These are phyloP conservation scores for Monoplex corrugatus DNA, from an alignment of 2,888 invertebrate genomes.

Conservation along the genomic window DNA sequence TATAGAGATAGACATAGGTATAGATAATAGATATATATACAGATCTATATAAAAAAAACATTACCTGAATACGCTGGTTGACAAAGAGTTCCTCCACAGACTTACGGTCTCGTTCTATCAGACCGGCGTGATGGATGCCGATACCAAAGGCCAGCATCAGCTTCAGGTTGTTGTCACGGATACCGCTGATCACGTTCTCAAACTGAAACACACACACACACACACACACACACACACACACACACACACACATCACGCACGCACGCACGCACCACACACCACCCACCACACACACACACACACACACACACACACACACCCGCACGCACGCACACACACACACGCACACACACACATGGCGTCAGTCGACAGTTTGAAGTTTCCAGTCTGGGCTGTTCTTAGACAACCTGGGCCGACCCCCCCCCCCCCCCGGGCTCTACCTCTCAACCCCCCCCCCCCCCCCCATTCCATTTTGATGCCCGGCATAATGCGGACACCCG, in stretches of 20 bases:
- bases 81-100: constrained; percentile 96
- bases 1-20: not conserved
- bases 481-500: no score
- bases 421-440: no score
- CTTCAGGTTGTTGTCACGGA: constrained; percentile 93
- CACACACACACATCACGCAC: constrained; percentile 16
- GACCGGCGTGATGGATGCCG: constrained; percentile 98
- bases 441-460: no score
- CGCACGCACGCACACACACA: not conserved
- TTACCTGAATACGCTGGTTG: constrained; percentile 95
- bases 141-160: constrained; percentile 97
- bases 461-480: no score
- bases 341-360: constrained; percentile 28
- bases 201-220: constrained; percentile 83
- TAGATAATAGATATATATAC: no score
- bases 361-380: no score
- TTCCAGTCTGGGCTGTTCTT: no score
- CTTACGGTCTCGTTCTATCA: constrained; percentile 94
- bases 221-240: constrained; percentile 28
- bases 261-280: constrained; percentile 11
- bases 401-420: no score
- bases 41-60: not conserved
- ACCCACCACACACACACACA: constrained; percentile 17
- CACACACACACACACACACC: constrained; percentile 19
- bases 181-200: constrained; percentile 85